phyloP scores from a whole-genome alignment of 2,113 vertebrate genomes.

The Amphilophus citrinellus region DNA sequence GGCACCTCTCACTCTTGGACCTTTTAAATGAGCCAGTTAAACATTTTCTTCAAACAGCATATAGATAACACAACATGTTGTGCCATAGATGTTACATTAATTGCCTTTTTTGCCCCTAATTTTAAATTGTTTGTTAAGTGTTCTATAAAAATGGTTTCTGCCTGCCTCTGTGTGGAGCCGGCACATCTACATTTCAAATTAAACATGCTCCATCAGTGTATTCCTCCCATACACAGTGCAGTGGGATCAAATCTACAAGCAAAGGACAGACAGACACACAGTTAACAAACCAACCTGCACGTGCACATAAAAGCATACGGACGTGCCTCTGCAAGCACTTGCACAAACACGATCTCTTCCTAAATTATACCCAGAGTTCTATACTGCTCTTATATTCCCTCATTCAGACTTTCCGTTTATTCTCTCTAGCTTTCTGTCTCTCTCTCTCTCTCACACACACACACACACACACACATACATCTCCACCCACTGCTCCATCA shows the following conservation, averaged over 20 bases:
- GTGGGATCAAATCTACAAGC: slow-evolving; percentile 7
- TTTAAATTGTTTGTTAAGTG: slow-evolving; percentile 56
- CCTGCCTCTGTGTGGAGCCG: slow-evolving; percentile 2
- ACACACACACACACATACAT: slow-evolving; percentile 31
- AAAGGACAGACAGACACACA: slow-evolving; percentile 20
- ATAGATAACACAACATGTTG: slow-evolving; percentile 9
- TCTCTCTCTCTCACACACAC: not conserved
- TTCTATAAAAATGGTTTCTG: slow-evolving; percentile 56
- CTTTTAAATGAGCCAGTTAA: slow-evolving; percentile 55
- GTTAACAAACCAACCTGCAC: not conserved
- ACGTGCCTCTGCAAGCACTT: slow-evolving; percentile 25
- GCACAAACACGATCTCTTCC: slow-evolving; percentile 37
- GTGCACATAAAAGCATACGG: slow-evolving; percentile 4
- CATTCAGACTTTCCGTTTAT: slow-evolving; percentile 21
- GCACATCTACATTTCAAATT: slow-evolving; percentile 41
- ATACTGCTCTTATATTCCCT: slow-evolving; percentile 17
- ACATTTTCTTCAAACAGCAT: slow-evolving; percentile 32
- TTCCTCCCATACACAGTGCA: slow-evolving; percentile 6
- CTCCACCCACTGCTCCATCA: slow-evolving; percentile 62
- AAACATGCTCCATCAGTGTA: slow-evolving; percentile 2
- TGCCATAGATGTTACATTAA: slow-evolving; percentile 21
- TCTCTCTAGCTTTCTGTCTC: slow-evolving; percentile 34
- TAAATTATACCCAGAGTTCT: slow-evolving; percentile 32
- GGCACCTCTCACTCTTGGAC: slow-evolving; percentile 29
- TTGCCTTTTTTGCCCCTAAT: slow-evolving; percentile 43